Conservation (phyloP, 1,140 invertebrate genomes). For the Aphelinus certus region DNA sequence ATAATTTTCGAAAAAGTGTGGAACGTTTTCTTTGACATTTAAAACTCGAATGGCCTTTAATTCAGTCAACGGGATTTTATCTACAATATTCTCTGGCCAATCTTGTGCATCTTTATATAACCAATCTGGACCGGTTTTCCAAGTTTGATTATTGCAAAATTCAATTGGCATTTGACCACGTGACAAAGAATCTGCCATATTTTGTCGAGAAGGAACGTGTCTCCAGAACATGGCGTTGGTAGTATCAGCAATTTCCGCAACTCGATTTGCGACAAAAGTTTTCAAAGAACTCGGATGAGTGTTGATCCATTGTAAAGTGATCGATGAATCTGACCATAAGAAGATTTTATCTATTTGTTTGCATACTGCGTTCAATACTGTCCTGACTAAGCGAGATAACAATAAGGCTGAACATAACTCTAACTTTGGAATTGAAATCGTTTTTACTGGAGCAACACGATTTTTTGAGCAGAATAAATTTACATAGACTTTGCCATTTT, state of each 20-base stretch:
- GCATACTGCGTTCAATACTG: not conserved
- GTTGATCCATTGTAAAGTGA: slow-evolving; percentile 14
- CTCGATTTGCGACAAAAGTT: slow-evolving; percentile 18
- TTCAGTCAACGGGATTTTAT: not conserved
- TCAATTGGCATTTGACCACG: not conserved
- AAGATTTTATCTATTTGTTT: not conserved
- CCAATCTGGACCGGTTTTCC: slow-evolving; percentile 20
- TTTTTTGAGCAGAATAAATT: slow-evolving; percentile 19
- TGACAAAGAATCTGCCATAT: no score
- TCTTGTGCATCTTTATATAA: not conserved
- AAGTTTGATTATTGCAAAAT: not conserved
- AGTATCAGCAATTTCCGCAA: not conserved
- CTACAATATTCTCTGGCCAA: not conserved
- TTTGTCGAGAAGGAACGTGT: no score
- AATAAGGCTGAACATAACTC: slow-evolving; percentile 35
- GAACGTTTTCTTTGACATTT: not conserved
- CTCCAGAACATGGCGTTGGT: no score
- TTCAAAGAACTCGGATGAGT: not conserved
- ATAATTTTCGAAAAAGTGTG: not conserved
- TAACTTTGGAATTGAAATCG: slow-evolving; percentile 22
- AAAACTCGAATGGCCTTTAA: not conserved
- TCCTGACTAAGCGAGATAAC: not conserved
- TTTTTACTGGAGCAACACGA: slow-evolving; percentile 24
- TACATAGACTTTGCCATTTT: not conserved
- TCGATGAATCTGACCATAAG: slow-evolving; percentile 24